phyloP scores from a whole-genome alignment of 1,140 invertebrate genomes.

The Drosophila nebulosa region DNA sequence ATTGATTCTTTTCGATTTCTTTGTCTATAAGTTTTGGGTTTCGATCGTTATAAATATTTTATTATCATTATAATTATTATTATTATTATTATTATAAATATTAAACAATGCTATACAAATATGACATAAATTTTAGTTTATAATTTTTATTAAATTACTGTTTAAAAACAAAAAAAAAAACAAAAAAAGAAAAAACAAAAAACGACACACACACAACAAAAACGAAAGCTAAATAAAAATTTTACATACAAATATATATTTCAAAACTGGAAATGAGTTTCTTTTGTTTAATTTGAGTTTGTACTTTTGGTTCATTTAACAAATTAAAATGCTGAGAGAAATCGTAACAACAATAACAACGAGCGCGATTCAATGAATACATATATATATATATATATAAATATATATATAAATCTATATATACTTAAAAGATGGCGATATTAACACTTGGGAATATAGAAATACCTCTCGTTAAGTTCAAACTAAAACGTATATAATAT shows the following conservation, averaged over 20 bases:
- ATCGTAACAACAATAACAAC: conserved; percentile 39
- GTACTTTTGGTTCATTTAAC: conserved; percentile 3
- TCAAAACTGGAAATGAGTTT: conserved; percentile 16
- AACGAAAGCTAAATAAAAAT: conserved; percentile 10
- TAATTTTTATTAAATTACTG: conserved; percentile 75
- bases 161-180: conserved; percentile 69
- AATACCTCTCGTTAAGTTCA: conserved; percentile 82
- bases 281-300: conserved; percentile 2
- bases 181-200: conserved; percentile 38
- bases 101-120: conserved; percentile 63
- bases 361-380: conserved; percentile 33
- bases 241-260: conserved; percentile 47
- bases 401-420: conserved; percentile 8
- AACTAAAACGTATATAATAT: conserved; percentile 66
- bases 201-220: conserved; percentile 53
- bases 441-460: conserved; percentile 80
- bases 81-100: conserved; percentile 10
- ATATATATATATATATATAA: conserved; percentile 24
- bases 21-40: conserved; percentile 60
- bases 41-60: conserved; percentile 73
- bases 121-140: conserved; percentile 61
- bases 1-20: conserved; percentile 65
- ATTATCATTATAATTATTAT: not conserved
- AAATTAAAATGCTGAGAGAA: not conserved
- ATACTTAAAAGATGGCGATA: conserved; percentile 44